phyloP scores from a whole-genome alignment of 2,113 vertebrate genomes.

The Eurypyga helias region DNA sequence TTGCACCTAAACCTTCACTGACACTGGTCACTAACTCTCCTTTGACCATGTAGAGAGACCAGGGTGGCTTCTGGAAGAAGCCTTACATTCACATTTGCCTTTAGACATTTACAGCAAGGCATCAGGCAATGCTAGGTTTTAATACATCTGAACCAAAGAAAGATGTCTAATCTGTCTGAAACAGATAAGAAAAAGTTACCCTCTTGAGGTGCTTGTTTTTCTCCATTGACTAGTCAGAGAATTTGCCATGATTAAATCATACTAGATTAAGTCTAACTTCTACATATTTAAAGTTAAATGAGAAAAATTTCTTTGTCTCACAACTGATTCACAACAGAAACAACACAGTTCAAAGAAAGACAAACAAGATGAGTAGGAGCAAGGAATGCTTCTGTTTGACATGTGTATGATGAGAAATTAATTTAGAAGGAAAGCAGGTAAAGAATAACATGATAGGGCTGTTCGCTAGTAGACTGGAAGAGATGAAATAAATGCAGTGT shows the following conservation, averaged over 20 bases:
- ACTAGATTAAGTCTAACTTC: neutral
- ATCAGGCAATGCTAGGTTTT: neutral
- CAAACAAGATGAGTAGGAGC: neutral
- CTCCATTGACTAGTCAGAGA: neutral
- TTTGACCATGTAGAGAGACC: neutral
- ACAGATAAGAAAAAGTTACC: neutral
- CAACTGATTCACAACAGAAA: slow-evolving; percentile 1
- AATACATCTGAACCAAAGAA: neutral
- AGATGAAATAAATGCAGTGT: neutral
- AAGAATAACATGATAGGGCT: neutral
- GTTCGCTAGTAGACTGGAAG: neutral
- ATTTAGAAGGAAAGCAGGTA: neutral
- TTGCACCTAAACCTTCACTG: neutral
- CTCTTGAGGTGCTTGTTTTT: neutral
- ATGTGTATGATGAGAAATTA: neutral
- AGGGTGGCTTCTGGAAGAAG: neutral
- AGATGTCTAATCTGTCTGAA: neutral
- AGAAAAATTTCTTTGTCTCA: slow-evolving; percentile 23
- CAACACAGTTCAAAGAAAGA: slow-evolving; percentile 34
- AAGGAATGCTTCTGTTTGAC: neutral
- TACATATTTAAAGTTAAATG: neutral
- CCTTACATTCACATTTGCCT: neutral
- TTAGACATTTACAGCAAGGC: neutral
- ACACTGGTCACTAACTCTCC: neutral
- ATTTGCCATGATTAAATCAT: neutral